Base-by-base conservation (phyloP, 2,888 invertebrate genomes). In the Mimas tiliae region DNA sequence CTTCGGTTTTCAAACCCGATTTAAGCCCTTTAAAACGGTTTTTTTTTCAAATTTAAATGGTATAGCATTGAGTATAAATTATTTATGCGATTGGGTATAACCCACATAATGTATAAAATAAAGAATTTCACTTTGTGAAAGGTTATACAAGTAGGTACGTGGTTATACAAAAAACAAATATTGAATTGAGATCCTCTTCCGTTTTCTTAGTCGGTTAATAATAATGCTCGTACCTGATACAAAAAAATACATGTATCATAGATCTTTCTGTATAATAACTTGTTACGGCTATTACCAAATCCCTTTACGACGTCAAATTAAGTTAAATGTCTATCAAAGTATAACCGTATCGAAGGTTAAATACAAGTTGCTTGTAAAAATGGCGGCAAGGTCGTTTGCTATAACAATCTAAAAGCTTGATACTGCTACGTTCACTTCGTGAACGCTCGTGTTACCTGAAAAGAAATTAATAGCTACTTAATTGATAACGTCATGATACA, bases 361-460 rank as follows among this genome's bases (percentile, higher is more conserved):
- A 63, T 45, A 66, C 50, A 68, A 67, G 66, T 65, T 14, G 27
- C 50, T 67, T 62, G 69, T 58, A 58, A 58, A 42, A 58, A 58
- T 42, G 42, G 58, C 58, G 58, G 34, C 74, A 82, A 82, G 84
- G 82, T 70, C 75, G 63, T 45, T 69, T 53, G 45, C 65, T 67
- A 74, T 70, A 74, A 76, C 69, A 65, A 69, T 72, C 67, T 68
- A 69, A 74, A 77, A 77, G 76, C 69, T 63, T 58, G 73, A 67
- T 71, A 66, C 68, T 53, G 27, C 68, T 71, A 70, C 74, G 72
- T 75, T 75, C 73, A 73, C 74, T 75, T 65, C 38, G 67, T 62
- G 67, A 67, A 47, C 19, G 33, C 21, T 58, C 38, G 58, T 58
- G 42, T 64, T 51, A 38, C 62, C 45, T 47, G 47, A 42, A 50